Evolutionary conservation across 23 tunicate genomes (phyloP).

Genomic region (Trididemnum nubilum): DNA sequence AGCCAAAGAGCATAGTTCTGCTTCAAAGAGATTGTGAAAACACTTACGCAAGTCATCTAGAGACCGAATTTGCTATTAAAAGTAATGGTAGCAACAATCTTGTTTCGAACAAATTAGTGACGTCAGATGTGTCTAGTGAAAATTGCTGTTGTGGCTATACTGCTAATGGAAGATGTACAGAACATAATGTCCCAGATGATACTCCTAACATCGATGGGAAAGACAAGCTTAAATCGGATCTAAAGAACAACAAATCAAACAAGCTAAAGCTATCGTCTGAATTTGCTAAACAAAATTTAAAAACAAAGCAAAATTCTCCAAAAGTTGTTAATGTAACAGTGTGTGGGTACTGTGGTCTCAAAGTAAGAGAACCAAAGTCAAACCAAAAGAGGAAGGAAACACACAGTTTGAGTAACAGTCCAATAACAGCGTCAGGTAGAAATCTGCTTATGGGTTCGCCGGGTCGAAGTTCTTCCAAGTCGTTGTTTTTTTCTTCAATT

Average conservation of each 20-base stretch:
- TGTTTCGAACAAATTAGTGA: not conserved
- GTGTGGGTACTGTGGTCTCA: constrained; percentile 55
- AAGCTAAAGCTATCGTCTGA: not conserved
- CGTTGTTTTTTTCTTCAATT: constrained; percentile 13
- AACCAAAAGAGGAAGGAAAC: constrained; percentile 15
- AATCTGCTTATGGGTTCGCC: constrained; percentile 14
- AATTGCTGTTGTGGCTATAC: constrained; percentile 51
- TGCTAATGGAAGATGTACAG: constrained; percentile 32
- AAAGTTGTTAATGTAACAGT: not conserved
- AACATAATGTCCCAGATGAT: not conserved
- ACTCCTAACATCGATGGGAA: not conserved
- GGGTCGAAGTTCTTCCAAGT: constrained; percentile 10
- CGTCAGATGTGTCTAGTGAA: constrained; percentile 8
- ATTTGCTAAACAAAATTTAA: not conserved
- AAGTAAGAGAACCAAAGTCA: not conserved
- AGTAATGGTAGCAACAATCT: not conserved
- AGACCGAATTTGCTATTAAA: too few species aligned
- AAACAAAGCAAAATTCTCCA: not conserved
- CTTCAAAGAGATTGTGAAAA: constrained; percentile 28
- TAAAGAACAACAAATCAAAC: not conserved
- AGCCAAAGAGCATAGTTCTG: constrained; percentile 86
- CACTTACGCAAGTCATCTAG: not conserved
- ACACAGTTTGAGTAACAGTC: not conserved
- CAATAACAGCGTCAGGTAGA: not conserved
- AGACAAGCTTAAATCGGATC: not conserved